Evolutionary conservation across 2,888 invertebrate species (phyloP).

Genomic region (Agrochola lota): DNA sequence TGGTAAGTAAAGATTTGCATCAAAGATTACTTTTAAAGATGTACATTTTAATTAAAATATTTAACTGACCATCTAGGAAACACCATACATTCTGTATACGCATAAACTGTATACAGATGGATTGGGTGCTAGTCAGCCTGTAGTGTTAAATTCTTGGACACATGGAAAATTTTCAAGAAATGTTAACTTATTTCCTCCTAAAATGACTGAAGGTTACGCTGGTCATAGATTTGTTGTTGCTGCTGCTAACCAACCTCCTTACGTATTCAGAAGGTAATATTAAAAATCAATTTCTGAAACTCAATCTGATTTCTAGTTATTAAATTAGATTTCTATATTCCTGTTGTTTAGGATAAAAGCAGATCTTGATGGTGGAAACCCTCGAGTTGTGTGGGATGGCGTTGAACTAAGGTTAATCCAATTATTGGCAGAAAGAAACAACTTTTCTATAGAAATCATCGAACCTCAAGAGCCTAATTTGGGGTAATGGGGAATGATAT

Average conservation of each 20-base stretch:
- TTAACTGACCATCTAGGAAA: slow-evolving; percentile 85
- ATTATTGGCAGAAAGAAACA: slow-evolving; percentile 91
- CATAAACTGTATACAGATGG: slow-evolving; percentile 94
- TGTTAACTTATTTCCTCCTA: slow-evolving; percentile 92
- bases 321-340: neutral
- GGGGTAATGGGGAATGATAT: slow-evolving; percentile 66
- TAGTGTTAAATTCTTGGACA: slow-evolving; percentile 93
- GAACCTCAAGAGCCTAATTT: slow-evolving; percentile 89
- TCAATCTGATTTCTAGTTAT: neutral
- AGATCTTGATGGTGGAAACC: slow-evolving; percentile 86
- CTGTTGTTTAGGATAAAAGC: slow-evolving; percentile 77
- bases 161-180: slow-evolving; percentile 91
- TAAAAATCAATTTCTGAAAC: neutral
- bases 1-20: slow-evolving; percentile 79
- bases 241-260: slow-evolving; percentile 94
- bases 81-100: slow-evolving; percentile 93
- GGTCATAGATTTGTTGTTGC: slow-evolving; percentile 94
- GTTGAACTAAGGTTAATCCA: slow-evolving; percentile 93
- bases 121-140: slow-evolving; percentile 92
- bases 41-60: neutral
- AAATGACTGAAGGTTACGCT: slow-evolving; percentile 92
- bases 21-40: neutral
- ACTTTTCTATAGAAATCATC: slow-evolving; percentile 93
- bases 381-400: slow-evolving; percentile 92
- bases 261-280: slow-evolving; percentile 91